Percentiles rank a stretch among this genome's conserved stretches.
These are phyloP conservation scores for Bradynema listronoti DNA, from an alignment of 1,140 invertebrate genomes.

Conservation along the genomic window DNA sequence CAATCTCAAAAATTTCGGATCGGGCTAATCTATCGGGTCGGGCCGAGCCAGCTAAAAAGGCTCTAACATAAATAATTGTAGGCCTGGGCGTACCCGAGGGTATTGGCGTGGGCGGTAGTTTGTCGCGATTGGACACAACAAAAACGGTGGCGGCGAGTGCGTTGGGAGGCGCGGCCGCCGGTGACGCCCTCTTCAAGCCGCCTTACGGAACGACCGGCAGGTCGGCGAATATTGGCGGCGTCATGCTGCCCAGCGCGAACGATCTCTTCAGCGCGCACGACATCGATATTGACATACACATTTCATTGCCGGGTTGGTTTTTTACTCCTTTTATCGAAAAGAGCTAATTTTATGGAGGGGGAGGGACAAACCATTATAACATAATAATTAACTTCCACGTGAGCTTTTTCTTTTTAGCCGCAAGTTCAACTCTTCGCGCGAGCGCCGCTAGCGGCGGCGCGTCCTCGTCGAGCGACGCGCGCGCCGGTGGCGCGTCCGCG, in stretches of 20 bases:
- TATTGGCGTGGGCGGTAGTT: too few relatives aligned
- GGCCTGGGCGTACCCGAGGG: too few relatives aligned
- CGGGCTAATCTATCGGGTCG: too few relatives aligned
- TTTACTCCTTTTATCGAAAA: background rate
- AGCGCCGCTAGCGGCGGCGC: constrained; percentile 11
- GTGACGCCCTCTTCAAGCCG: background rate
- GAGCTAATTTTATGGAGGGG: background rate
- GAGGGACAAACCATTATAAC: too few relatives aligned
- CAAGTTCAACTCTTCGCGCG: constrained; percentile 1
- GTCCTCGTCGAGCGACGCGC: background rate
- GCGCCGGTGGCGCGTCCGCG: background rate
- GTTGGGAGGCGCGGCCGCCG: background rate
- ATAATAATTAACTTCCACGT: too few relatives aligned
- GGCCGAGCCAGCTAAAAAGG: too few relatives aligned
- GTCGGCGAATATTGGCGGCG: background rate
- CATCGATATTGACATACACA: constrained; percentile 29
- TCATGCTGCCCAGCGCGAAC: background rate
- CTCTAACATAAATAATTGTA: too few relatives aligned
- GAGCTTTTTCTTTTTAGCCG: background rate
- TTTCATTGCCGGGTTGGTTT: constrained; percentile 27
- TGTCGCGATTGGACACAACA: too few relatives aligned
- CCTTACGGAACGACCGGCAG: constrained; percentile 5
- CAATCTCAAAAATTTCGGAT: too few relatives aligned
- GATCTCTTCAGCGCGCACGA: constrained; percentile 29
- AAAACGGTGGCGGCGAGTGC: background rate